These are phyloP conservation scores for Chymomyza procnemis DNA, from an alignment of 2,888 invertebrate genomes.

Conservation along the genomic window DNA sequence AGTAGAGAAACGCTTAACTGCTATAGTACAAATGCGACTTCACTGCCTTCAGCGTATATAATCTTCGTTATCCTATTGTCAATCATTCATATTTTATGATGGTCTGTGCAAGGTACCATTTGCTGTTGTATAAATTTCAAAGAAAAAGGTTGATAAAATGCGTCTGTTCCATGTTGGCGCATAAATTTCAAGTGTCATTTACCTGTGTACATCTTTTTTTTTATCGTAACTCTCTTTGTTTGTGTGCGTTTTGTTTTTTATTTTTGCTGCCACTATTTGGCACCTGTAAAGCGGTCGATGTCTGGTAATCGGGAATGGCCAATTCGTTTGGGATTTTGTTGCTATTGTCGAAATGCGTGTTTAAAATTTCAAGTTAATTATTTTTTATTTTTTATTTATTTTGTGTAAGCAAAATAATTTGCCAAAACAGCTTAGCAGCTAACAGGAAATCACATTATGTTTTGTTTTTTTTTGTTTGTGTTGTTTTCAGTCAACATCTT, in stretches of 20 bases:
- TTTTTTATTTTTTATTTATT: slow-evolving; percentile 56
- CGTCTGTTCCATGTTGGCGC: slow-evolving; percentile 56
- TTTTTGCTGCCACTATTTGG: slow-evolving; percentile 39
- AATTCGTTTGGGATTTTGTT: slow-evolving; percentile 49
- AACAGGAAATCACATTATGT: slow-evolving; percentile 59
- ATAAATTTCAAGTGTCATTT: slow-evolving; percentile 71
- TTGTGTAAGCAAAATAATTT: slow-evolving; percentile 22
- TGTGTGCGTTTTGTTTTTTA: too few species aligned
- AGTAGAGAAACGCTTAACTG: too few species aligned
- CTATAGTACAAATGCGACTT: too few species aligned
- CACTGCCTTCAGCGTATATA: neutral
- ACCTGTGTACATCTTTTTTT: slow-evolving; percentile 37
- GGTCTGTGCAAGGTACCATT: slow-evolving; percentile 29
- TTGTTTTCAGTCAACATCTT: too few species aligned
- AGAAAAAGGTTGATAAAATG: slow-evolving; percentile 33
- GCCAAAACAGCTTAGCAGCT: slow-evolving; percentile 20
- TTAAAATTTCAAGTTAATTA: slow-evolving; percentile 64
- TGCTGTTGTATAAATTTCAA: slow-evolving; percentile 57
- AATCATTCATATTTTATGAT: slow-evolving; percentile 40
- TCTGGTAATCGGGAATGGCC: slow-evolving; percentile 46
- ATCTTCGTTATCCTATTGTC: neutral
- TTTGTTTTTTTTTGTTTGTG: slow-evolving; percentile 35
- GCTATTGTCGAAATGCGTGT: slow-evolving; percentile 40
- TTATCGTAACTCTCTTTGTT: neutral
- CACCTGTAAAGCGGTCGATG: slow-evolving; percentile 52